These are phyloP conservation scores for Trachurus trachurus DNA, from an alignment of 2,797 vertebrate species.

Conservation along the genomic window DNA sequence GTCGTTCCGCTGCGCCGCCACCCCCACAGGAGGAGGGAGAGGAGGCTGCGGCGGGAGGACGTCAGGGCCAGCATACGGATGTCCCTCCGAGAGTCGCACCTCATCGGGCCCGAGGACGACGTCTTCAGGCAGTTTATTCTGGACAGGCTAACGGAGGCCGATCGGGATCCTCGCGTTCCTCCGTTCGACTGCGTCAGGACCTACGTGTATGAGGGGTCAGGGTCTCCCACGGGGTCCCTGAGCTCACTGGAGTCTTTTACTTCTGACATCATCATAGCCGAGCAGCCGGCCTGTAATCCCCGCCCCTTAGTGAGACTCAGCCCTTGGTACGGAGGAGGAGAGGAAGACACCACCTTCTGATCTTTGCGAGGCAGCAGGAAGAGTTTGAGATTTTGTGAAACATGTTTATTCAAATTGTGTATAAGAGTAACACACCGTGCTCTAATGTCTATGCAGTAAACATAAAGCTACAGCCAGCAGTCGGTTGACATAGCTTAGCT, in stretches of 20 bases:
- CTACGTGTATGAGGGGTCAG: slow-evolving; percentile 91
- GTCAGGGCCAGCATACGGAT: slow-evolving; percentile 87
- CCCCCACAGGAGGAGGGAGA: slow-evolving; percentile 67
- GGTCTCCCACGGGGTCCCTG: slow-evolving; percentile 91
- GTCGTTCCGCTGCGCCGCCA: slow-evolving; percentile 82
- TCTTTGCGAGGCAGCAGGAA: neutral
- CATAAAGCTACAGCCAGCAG: neutral
- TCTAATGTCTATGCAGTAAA: neutral
- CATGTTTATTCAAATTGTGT: neutral
- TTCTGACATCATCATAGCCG: slow-evolving; percentile 68
- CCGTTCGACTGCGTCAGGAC: slow-evolving; percentile 92
- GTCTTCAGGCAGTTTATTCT: slow-evolving; percentile 92
- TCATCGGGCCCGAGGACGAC: slow-evolving; percentile 90
- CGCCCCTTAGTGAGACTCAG: slow-evolving; percentile 85
- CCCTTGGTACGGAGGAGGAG: slow-evolving; percentile 75
- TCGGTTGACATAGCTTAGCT: neutral
- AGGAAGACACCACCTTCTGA: slow-evolving; percentile 83
- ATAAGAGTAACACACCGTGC: neutral
- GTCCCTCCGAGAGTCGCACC: slow-evolving; percentile 90
- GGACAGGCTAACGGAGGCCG: slow-evolving; percentile 91
- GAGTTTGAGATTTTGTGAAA: neutral
- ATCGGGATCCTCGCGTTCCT: slow-evolving; percentile 87
- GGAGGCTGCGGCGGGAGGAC: slow-evolving; percentile 77
- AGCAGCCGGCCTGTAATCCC: slow-evolving; percentile 71
- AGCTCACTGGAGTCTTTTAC: slow-evolving; percentile 89